phyloP scores from a whole-genome alignment of 2,113 vertebrate genomes.

The Podarcis muralis region DNA sequence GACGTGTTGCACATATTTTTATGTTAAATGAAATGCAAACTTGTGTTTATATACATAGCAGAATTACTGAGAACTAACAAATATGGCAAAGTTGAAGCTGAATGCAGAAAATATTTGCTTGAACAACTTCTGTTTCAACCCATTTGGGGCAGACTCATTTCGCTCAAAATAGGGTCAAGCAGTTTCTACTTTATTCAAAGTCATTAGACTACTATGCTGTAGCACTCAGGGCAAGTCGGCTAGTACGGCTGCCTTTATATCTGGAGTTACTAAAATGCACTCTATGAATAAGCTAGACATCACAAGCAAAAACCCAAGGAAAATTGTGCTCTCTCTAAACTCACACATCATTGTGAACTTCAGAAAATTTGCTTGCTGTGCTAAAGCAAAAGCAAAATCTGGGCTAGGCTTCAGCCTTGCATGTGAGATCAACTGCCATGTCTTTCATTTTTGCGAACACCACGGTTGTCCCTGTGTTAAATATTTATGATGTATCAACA shows the following conservation, averaged over 20 bases:
- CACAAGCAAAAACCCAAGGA: background rate
- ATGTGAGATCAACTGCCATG: background rate
- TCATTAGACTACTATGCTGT: background rate
- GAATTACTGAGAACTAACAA: background rate
- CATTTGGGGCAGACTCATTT: background rate
- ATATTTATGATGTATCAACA: background rate
- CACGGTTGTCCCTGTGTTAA: background rate
- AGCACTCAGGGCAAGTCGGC: background rate
- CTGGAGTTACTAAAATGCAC: slow-evolving; percentile 23
- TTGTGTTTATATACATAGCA: background rate
- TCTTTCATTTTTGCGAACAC: background rate
- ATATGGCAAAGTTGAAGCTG: background rate
- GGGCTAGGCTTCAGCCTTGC: background rate
- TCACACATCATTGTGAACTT: background rate
- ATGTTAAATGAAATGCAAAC: background rate
- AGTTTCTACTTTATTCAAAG: background rate
- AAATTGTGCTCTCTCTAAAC: background rate
- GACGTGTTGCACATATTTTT: background rate
- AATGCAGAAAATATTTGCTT: background rate
- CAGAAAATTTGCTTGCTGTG: slow-evolving; percentile 5
- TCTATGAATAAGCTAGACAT: background rate
- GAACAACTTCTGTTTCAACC: background rate
- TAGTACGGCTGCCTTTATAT: background rate
- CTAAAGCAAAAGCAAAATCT: background rate
- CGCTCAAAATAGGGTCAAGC: background rate